These are phyloP conservation scores for Caenorhabditis zanzibari DNA, from an alignment of 2,888 invertebrate species.

Conservation along the genomic window DNA sequence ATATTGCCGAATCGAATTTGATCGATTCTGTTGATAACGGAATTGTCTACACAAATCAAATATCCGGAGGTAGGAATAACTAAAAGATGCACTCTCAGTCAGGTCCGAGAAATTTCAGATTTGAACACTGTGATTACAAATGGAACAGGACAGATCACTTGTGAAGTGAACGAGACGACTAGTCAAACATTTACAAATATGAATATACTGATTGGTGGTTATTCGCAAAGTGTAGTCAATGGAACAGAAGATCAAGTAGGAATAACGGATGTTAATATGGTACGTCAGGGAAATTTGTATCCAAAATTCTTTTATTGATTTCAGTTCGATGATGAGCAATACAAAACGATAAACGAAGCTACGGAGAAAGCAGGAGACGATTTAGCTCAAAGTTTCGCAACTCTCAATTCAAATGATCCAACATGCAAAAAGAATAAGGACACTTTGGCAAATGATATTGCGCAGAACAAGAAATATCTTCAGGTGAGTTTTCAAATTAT, in stretches of 20 bases:
- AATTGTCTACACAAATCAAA: constrained; percentile 28
- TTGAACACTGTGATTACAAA: constrained; percentile 32
- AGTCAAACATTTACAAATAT: constrained; percentile 37
- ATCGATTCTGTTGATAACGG: constrained; percentile 52
- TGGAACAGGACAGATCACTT: constrained; percentile 57
- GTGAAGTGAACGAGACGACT: constrained; percentile 55
- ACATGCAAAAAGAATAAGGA: neutral
- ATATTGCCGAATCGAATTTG: constrained; percentile 62
- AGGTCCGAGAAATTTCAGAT: constrained; percentile 59
- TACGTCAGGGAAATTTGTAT: neutral
- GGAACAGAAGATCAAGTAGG: constrained; percentile 39
- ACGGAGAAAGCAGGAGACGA: neutral
- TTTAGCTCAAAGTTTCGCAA: neutral
- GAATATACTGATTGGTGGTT: constrained; percentile 23
- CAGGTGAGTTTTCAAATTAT: neutral
- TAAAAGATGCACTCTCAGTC: neutral
- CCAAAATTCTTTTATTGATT: neutral
- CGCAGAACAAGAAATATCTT: neutral
- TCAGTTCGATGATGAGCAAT: constrained; percentile 35
- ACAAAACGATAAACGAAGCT: neutral
- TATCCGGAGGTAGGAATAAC: constrained; percentile 24
- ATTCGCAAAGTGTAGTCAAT: constrained; percentile 28
- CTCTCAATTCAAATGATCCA: constrained; percentile 1
- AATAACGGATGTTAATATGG: constrained; percentile 43
- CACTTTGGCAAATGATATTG: neutral